phyloP scores from a whole-genome alignment of 1,140 invertebrate species.

The Heliothis virescens region DNA sequence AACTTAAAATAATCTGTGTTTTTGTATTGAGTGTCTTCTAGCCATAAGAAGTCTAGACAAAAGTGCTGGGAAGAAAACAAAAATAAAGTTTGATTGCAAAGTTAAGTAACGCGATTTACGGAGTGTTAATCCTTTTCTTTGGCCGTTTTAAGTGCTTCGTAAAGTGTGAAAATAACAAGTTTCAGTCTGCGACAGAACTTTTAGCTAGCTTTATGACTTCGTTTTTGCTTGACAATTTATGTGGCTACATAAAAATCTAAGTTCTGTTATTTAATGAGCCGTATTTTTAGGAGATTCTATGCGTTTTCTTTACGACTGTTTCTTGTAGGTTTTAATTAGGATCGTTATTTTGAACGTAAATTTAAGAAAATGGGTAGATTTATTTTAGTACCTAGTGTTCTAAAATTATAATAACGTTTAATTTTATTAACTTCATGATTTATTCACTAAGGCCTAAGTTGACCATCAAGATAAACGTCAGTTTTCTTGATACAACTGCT shows the following conservation, averaged over 20 bases:
- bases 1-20: slow-evolving; percentile 5
- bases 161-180: slow-evolving; percentile 40
- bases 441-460: no score
- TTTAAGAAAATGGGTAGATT: neutral
- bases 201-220: slow-evolving; percentile 32
- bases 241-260: slow-evolving; percentile 12
- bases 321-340: neutral
- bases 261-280: slow-evolving; percentile 1
- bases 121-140: slow-evolving; percentile 35
- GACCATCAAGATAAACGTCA: no score
- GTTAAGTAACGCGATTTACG: slow-evolving; percentile 16
- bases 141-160: slow-evolving; percentile 26
- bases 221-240: slow-evolving; percentile 22
- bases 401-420: no score
- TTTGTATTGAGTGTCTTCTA: neutral
- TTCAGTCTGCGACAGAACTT: slow-evolving; percentile 30
- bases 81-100: slow-evolving; percentile 29
- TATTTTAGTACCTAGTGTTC: neutral
- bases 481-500: no score
- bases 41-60: neutral
- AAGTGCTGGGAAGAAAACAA: slow-evolving; percentile 7
- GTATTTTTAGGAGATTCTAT: slow-evolving; percentile 3
- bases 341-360: neutral
- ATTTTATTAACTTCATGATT: no score
- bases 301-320: neutral